Percentiles rank a stretch among this genome's conserved stretches.
These are phyloP conservation scores for Epinotia brunnichana DNA, from an alignment of 2,888 invertebrate species.

Conservation along the genomic window DNA sequence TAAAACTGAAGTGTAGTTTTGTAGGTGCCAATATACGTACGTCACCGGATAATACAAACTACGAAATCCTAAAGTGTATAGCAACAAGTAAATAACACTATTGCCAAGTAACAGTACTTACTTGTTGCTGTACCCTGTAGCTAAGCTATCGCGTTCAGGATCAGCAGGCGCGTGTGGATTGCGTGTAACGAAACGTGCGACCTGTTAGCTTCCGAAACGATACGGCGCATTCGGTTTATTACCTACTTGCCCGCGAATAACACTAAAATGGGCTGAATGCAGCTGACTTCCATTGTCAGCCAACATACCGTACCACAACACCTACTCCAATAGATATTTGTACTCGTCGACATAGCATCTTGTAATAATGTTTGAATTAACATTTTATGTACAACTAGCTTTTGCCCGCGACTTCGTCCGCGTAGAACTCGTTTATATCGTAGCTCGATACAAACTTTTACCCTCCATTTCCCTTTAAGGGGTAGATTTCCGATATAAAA, in stretches of 20 bases:
- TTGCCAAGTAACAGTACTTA: neutral
- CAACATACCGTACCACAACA: neutral
- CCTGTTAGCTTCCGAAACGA: conserved; percentile 32
- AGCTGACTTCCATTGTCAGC: neutral
- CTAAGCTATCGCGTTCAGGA: conserved; percentile 6
- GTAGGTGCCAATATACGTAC: no score
- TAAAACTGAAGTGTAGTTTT: no score
- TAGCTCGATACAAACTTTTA: no score
- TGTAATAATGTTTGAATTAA: neutral
- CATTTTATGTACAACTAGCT: no score
- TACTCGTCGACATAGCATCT: neutral
- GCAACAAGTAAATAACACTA: neutral
- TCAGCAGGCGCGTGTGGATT: conserved; percentile 9
- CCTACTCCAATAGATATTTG: neutral
- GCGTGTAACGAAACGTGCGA: conserved; percentile 26
- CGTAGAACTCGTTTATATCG: no score
- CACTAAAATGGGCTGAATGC: neutral
- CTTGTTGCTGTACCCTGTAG: conserved; percentile 6
- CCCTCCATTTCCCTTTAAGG: no score
- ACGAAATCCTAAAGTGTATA: no score
- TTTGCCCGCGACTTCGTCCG: no score
- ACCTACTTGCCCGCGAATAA: neutral
- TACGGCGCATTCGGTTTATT: conserved; percentile 3
- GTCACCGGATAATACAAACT: no score
- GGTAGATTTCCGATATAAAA: no score